A percentile compares a stretch with the other conserved stretches of the same genome.
Conservation (phyloP, 2,797 vertebrate genomes). For the Buceros bicornis region DNA sequence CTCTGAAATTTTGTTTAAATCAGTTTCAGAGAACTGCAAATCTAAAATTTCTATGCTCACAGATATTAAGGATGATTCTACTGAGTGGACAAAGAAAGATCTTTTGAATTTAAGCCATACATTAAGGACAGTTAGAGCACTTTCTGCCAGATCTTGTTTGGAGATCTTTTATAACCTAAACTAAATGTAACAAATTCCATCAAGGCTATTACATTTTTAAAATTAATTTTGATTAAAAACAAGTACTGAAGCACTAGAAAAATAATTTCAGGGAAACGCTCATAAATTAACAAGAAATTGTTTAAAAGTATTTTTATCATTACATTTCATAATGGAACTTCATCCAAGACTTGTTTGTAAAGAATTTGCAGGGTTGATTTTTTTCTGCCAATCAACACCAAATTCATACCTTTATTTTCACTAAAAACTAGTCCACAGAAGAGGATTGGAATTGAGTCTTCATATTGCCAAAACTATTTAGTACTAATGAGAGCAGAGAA, state of each 20-base stretch:
- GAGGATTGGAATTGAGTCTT: background rate
- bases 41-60: background rate
- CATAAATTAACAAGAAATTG: background rate
- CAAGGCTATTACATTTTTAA: background rate
- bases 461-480: background rate
- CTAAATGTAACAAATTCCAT: background rate
- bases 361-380: background rate
- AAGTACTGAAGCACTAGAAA: background rate
- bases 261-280: background rate
- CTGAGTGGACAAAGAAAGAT: background rate
- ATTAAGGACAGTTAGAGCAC: background rate
- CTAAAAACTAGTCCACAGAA: background rate
- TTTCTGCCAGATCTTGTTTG: background rate
- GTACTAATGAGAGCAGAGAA: background rate
- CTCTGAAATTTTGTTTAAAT: background rate
- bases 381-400: background rate
- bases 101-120: background rate
- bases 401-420: background rate
- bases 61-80: background rate
- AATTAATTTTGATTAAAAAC: background rate
- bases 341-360: background rate
- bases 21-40: background rate
- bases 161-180: background rate
- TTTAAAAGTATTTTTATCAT: background rate
- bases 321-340: background rate